A percentile compares a stretch with the other conserved stretches of the same genome.
These are phyloP conservation scores for Diaphora mendica DNA, from an alignment of 2,888 invertebrate species.

Conservation along the genomic window DNA sequence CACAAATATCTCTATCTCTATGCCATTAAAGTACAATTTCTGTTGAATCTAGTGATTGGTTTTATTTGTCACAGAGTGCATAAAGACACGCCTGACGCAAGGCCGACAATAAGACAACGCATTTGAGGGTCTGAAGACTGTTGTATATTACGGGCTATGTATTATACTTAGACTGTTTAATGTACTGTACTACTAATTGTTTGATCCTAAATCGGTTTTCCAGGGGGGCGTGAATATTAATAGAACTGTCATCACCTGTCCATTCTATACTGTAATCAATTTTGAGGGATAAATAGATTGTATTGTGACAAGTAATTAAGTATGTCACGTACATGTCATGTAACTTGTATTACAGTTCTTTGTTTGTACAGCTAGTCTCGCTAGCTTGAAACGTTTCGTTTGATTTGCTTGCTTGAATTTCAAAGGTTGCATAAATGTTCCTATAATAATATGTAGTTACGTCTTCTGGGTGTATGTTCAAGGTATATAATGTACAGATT, in stretches of 20 bases:
- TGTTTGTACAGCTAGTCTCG: too few species aligned
- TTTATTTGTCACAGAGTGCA: conserved; percentile 21
- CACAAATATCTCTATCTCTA: conserved; percentile 9
- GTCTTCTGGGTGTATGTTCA: too few species aligned
- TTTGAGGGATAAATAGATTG: not conserved
- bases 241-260: not conserved
- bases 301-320: not conserved
- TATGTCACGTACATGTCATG: too few species aligned
- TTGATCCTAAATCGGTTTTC: not conserved
- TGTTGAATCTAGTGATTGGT: not conserved
- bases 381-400: too few species aligned
- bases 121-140: conserved; percentile 35
- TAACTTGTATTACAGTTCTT: too few species aligned
- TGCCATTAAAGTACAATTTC: conserved; percentile 7
- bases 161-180: too few species aligned
- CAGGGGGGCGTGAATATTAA: not conserved
- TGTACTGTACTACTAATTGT: conserved; percentile 19
- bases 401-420: too few species aligned
- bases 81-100: conserved; percentile 37
- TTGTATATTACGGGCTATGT: conserved; percentile 28
- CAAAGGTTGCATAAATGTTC: too few species aligned
- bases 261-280: not conserved
- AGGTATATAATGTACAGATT: too few species aligned
- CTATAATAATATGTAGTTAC: too few species aligned
- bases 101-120: conserved; percentile 37